These are phyloP conservation scores for Telenomus remus DNA, from an alignment of 1,140 invertebrate species.

Conservation along the genomic window DNA sequence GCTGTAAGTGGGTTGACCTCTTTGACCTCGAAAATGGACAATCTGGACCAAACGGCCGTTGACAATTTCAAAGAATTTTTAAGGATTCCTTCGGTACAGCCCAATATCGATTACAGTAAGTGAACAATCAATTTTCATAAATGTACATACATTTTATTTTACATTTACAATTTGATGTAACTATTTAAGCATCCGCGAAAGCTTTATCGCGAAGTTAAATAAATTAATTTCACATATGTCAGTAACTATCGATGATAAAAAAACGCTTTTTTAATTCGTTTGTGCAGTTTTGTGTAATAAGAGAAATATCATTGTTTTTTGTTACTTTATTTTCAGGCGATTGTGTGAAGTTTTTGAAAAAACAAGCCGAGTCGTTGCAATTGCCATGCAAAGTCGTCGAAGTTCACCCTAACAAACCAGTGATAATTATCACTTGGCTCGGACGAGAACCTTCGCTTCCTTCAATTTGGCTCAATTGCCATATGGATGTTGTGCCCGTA, in stretches of 20 bases:
- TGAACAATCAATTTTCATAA: neutral
- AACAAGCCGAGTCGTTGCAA: conserved; percentile 81
- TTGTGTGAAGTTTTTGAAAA: conserved; percentile 83
- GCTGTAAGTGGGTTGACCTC: no score
- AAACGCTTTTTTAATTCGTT: no score
- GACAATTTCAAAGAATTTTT: conserved; percentile 87
- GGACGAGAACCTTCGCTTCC: conserved; percentile 83
- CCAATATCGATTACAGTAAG: conserved; percentile 87
- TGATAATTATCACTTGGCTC: conserved; percentile 88
- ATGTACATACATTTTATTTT: no score
- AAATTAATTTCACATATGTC: no score
- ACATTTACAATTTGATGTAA: no score
- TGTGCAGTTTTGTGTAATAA: no score
- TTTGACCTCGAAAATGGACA: no score
- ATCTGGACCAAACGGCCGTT: conserved; percentile 73
- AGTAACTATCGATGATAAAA: no score
- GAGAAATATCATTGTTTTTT: neutral
- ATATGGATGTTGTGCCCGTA: conserved; percentile 97
- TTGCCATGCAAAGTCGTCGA: conserved; percentile 79
- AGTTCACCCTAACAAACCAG: conserved; percentile 81
- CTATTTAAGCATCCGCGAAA: no score
- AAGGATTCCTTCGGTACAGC: conserved; percentile 87
- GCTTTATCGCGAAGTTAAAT: no score
- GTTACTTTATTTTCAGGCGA: conserved; percentile 75
- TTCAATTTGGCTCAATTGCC: conserved; percentile 90